Percentiles rank a stretch among this genome's conserved stretches.
Evolutionary conservation across 2,113 vertebrate genomes (phyloP).

Genomic region (Archocentrus centrarchus): DNA sequence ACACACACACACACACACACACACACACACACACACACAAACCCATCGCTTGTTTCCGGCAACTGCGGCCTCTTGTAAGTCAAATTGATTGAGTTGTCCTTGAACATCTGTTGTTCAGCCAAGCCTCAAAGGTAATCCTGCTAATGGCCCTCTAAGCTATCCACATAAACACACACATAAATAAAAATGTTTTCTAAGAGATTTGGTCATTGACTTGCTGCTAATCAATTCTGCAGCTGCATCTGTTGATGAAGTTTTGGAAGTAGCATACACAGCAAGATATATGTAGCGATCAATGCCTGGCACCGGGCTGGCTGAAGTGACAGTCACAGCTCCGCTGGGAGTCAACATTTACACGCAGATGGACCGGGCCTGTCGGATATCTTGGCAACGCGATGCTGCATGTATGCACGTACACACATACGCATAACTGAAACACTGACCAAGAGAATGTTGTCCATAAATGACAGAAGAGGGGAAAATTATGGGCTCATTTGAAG

Average conservation of each 20-base stretch:
- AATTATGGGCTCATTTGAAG: constrained; percentile 54
- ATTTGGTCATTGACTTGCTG: constrained; percentile 79
- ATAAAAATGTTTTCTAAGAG: constrained; percentile 85
- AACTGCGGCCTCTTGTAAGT: constrained; percentile 74
- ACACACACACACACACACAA: neutral
- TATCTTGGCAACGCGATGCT: constrained; percentile 59
- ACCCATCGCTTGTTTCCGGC: constrained; percentile 69
- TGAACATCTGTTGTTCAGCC: constrained; percentile 84
- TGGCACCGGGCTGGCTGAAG: constrained; percentile 69
- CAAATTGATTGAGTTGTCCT: constrained; percentile 83
- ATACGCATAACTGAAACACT: constrained; percentile 43
- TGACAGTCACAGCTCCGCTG: constrained; percentile 74
- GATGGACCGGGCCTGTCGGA: constrained; percentile 50
- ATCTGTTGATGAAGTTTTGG: constrained; percentile 82
- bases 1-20: neutral
- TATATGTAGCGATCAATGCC: constrained; percentile 80
- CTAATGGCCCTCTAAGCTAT: constrained; percentile 86
- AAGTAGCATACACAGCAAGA: constrained; percentile 75
- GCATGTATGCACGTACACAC: constrained; percentile 16
- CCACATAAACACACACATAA: constrained; percentile 84
- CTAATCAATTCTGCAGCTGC: constrained; percentile 83
- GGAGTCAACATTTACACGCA: constrained; percentile 73
- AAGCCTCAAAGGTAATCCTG: constrained; percentile 84
- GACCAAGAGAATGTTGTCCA: constrained; percentile 63
- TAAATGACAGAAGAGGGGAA: constrained; percentile 59